These are phyloP conservation scores for Gallinago jamesoni DNA, from an alignment of 2,113 vertebrate species.

Conservation along the genomic window DNA sequence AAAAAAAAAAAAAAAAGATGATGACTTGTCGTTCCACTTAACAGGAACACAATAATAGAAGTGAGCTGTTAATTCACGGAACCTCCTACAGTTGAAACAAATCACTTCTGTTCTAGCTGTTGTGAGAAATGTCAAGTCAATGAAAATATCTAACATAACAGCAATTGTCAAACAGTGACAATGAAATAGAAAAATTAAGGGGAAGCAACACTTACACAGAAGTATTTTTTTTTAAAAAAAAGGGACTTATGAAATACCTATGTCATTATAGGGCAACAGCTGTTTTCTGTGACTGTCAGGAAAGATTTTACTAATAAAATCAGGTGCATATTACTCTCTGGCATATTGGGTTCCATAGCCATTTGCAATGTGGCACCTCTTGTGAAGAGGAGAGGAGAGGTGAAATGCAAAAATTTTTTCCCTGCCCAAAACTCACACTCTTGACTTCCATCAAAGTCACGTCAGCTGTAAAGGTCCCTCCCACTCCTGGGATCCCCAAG, in stretches of 20 bases:
- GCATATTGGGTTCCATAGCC: not conserved
- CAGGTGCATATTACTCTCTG: not conserved
- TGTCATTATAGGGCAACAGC: not conserved
- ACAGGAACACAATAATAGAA: constrained; percentile 48
- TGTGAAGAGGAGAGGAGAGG: not conserved
- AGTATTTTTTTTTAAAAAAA: not conserved
- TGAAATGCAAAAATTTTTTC: not conserved
- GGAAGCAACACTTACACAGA: not conserved
- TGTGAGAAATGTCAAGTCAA: constrained; percentile 28
- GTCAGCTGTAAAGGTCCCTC: not conserved
- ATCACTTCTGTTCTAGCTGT: constrained; percentile 35
- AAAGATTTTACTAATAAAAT: constrained; percentile 19
- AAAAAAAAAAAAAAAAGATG: too few relatives aligned
- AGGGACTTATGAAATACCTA: not conserved
- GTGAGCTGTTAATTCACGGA: constrained; percentile 40
- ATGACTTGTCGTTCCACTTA: constrained; percentile 57
- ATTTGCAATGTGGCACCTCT: not conserved
- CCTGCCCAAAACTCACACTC: not conserved
- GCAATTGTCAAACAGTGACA: not conserved
- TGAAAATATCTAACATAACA: not conserved
- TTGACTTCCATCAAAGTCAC: not conserved
- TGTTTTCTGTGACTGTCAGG: not conserved
- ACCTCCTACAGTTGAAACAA: constrained; percentile 36
- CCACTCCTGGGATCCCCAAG: not conserved
- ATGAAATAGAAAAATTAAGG: not conserved